Base-by-base conservation (phyloP, 2,113 vertebrate species). In the Lipophrys pholis region DNA sequence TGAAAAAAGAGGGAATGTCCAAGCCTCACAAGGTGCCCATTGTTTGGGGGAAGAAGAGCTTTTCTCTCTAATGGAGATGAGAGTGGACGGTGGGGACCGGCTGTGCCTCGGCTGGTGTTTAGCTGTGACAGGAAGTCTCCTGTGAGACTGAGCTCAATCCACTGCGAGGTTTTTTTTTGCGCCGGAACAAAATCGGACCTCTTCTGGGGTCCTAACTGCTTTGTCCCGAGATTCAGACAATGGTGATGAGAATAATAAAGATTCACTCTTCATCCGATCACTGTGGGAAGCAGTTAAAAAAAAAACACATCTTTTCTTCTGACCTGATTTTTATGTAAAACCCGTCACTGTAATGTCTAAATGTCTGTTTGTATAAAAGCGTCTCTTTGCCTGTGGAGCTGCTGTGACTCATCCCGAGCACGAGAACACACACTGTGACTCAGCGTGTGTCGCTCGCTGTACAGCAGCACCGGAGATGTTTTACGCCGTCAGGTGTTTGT, bases 161-260 rank as follows among this genome's bases (percentile, higher is more conserved):
- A 73, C 78, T 76, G 64, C 38, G 68, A 69, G 62, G 36, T 56
- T 65, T 76, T 87, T 85, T 84, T 85, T 84, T 36, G 38, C 70
- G 56, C 42, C 52, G 73, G 55, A 83, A 78, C 71, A 38, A 71
- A 76, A 84, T 72, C 70, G 6, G 57, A 46, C 56, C 14, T 48
- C 59, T 16, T 62, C 45, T 64, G 0, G 6, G 41, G 74, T 65
- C 42, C n/a, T 16, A 2, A 15, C 62, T 17, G 38, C 30, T 61
- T 21, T 39, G n/a, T n/a, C n/a, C n/a, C n/a, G n/a, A n/a, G 54
- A 14, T 45, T 30, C 21, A 30, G 21, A 30, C 21, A 30, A 30
- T 4, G 21, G 21, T 30, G 21, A 30, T 30, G 2, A 30, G 21
- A 30, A 30, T 2, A 30, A 30, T 30, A 30, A 30, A 30, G 21